Evolutionary conservation across 2,888 invertebrate species (phyloP), one percentile per base, ranked within the genome.

Genomic region (Aphodius granarius): DNA sequence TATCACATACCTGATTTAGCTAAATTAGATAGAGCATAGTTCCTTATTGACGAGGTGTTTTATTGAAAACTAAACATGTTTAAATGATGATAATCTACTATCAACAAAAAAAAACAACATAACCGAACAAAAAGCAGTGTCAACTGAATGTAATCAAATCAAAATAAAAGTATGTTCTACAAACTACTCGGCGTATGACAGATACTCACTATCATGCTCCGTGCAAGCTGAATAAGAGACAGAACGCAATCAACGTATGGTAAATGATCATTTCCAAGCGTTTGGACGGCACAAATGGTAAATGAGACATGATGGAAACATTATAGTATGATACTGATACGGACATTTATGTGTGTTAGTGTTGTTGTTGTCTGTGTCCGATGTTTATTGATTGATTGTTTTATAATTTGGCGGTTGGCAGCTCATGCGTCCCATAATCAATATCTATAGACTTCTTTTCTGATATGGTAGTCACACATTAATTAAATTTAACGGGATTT

Each of bases 151-250:
- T 68, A 21, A 68, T 19, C 13, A n/a, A 19, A 68, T n/a, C 5
- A 19, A 63, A 63, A 72, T 18, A 6, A 19, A 70, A 43, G 22
- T 71, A 16, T 19, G 16, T 19, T 17, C 75, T 64, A 65, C 63
- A 75, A 75, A 75, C 71, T 71, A 75, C 73, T 23, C 66, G 43
- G 62, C 16, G 63, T 23, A 74, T 72, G 76, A 82, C 81, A 83
- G 83, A 90, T 94, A 94, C 94, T 94, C 93, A 94, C 94, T 92
- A 94, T 93, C 94, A 94, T 94, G 94, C 94, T 94, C 93, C 94
- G 93, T 93, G 94, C 94, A 93, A 94, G 94, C 94, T 91, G 90
- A 89, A 90, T 89, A 68, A 91, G 89, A 91, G 88, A 90, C 89
- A 91, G 89, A 90, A 89, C 90, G 88, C 90, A 87, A 89, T 91